Conservation (phyloP, 2,888 invertebrate species). For the Pecten maximus region DNA sequence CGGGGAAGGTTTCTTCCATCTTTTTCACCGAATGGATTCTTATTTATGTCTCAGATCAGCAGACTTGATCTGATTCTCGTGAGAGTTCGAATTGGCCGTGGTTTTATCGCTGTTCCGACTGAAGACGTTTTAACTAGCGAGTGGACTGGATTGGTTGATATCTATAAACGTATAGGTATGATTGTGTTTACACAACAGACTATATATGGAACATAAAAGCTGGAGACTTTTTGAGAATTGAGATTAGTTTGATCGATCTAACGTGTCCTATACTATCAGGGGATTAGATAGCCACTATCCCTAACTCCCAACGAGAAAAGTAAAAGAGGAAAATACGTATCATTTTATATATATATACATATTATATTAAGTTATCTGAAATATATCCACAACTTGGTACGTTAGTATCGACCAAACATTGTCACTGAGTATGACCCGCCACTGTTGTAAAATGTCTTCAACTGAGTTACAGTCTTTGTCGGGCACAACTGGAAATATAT, state of each 20-base stretch:
- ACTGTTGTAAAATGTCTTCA: no score
- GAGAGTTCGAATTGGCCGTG: not conserved
- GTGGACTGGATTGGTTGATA: not conserved
- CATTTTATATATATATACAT: no score
- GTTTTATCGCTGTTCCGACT: not conserved
- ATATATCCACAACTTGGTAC: no score
- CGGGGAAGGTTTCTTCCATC: not conserved
- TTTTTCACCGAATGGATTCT: not conserved
- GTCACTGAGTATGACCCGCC: no score
- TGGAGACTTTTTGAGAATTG: not conserved
- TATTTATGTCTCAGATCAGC: constrained; percentile 25
- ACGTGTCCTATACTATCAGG: not conserved
- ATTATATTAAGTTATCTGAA: no score
- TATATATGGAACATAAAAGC: not conserved
- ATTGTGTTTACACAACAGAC: not conserved
- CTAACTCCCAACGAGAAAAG: no score
- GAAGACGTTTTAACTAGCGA: constrained; percentile 5
- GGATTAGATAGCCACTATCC: no score
- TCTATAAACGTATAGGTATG: not conserved
- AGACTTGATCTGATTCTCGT: constrained; percentile 5
- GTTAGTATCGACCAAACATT: no score
- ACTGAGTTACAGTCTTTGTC: no score
- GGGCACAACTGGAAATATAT: no score
- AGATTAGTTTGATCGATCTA: not conserved
- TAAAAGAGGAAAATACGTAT: no score